These are phyloP conservation scores for Sphyrna mokarran DNA, from an alignment of 2,113 vertebrate species.

Conservation along the genomic window DNA sequence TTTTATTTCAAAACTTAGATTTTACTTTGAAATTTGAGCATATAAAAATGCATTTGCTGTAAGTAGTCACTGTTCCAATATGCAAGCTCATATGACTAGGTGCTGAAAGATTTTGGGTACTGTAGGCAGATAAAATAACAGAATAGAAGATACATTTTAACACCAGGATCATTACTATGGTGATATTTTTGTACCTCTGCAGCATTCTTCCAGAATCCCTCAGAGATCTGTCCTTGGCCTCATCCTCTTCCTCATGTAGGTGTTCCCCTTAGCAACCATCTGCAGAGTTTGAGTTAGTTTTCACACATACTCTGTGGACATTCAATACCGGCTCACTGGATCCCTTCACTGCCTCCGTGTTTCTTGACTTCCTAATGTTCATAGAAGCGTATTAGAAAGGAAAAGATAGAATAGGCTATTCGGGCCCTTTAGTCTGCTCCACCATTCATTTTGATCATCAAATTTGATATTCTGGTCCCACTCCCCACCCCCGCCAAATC, in stretches of 20 bases:
- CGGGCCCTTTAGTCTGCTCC: too few species aligned
- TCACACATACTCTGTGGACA: background rate
- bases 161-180: background rate
- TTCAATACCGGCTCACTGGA: background rate
- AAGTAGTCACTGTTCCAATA: background rate
- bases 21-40: background rate
- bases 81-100: background rate
- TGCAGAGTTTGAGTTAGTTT: background rate
- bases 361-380: background rate
- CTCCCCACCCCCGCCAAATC: too few species aligned
- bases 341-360: background rate
- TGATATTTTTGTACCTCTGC: background rate
- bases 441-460: too few species aligned
- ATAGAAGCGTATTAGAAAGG: too few species aligned
- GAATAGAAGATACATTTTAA: background rate
- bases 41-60: background rate
- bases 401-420: too few species aligned
- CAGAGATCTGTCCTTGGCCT: background rate
- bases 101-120: background rate
- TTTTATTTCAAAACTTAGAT: background rate
- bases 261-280: background rate
- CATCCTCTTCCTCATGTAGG: background rate
- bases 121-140: background rate
- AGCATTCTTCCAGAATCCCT: background rate
- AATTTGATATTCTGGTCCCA: too few species aligned